Conservation (phyloP, 1,140 invertebrate genomes). For the Andricus grossulariae region DNA sequence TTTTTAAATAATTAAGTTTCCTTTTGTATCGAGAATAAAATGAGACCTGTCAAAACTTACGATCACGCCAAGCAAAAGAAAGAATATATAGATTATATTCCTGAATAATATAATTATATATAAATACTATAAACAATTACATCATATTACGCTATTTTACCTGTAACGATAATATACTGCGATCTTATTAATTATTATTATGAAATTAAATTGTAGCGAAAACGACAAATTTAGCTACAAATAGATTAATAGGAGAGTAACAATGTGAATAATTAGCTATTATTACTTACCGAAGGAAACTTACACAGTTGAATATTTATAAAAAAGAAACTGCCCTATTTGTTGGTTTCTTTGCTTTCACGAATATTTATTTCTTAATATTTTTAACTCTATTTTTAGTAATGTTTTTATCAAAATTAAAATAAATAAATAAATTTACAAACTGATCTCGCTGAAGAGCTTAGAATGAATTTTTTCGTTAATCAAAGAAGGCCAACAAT, state of each 20-base stretch:
- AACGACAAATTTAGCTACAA: slow-evolving; percentile 72
- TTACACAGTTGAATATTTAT: slow-evolving; percentile 68
- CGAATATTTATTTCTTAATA: slow-evolving; percentile 30
- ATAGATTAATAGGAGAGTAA: slow-evolving; percentile 75
- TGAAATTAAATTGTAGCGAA: slow-evolving; percentile 73
- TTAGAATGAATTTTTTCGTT: slow-evolving; percentile 35
- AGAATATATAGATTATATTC: slow-evolving; percentile 59
- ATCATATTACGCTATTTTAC: slow-evolving; percentile 69
- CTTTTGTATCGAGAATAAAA: background rate
- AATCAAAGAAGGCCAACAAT: slow-evolving; percentile 67
- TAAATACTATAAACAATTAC: slow-evolving; percentile 66
- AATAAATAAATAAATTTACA: slow-evolving; percentile 30
- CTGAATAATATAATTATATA: slow-evolving; percentile 59
- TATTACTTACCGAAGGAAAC: slow-evolving; percentile 63
- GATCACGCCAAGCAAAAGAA: slow-evolving; percentile 48
- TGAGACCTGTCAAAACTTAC: slow-evolving; percentile 40
- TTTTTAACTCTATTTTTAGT: background rate
- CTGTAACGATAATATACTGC: slow-evolving; percentile 65
- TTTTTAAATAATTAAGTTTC: slow-evolving; percentile 15
- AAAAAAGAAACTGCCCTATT: slow-evolving; percentile 62
- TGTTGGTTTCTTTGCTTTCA: slow-evolving; percentile 62
- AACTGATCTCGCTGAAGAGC: background rate
- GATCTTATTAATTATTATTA: slow-evolving; percentile 62
- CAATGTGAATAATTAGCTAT: slow-evolving; percentile 72
- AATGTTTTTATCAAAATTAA: background rate